These are phyloP conservation scores for Caenorhabditis sp. DNA, from an alignment of 2,888 invertebrate genomes.

Conservation along the genomic window DNA sequence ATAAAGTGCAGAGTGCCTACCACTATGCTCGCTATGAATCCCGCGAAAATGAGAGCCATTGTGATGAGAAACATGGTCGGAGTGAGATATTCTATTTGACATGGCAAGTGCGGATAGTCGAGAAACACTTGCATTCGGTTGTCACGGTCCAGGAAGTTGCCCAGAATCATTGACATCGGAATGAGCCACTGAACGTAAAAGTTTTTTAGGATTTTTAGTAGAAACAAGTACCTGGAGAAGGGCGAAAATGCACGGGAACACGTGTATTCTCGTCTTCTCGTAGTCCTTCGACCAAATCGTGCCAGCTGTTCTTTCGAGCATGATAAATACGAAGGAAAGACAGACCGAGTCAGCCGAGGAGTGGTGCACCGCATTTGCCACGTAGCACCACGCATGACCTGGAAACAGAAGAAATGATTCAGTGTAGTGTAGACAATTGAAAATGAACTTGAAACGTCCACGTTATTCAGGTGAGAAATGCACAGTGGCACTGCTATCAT, in stretches of 20 bases:
- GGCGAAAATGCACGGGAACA: slow-evolving; percentile 38
- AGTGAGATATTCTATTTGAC: slow-evolving; percentile 49
- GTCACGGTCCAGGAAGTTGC: slow-evolving; percentile 35
- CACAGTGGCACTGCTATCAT: slow-evolving; percentile 50
- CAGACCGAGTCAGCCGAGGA: slow-evolving; percentile 41
- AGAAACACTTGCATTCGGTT: slow-evolving; percentile 40
- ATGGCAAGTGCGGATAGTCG: slow-evolving; percentile 44
- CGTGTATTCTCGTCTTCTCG: slow-evolving; percentile 42
- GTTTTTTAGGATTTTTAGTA: background rate
- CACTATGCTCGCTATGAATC: slow-evolving; percentile 35
- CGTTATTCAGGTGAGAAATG: slow-evolving; percentile 32
- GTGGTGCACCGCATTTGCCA: slow-evolving; percentile 47
- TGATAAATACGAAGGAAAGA: slow-evolving; percentile 49
- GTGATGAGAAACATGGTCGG: slow-evolving; percentile 34
- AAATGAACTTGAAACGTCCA: slow-evolving; percentile 44
- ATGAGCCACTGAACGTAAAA: slow-evolving; percentile 38
- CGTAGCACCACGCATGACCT: slow-evolving; percentile 47
- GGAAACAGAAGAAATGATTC: background rate
- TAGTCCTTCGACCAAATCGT: slow-evolving; percentile 50
- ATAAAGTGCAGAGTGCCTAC: slow-evolving; percentile 2
- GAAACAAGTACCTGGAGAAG: slow-evolving; percentile 21
- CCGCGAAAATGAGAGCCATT: slow-evolving; percentile 26
- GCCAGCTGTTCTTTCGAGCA: slow-evolving; percentile 45
- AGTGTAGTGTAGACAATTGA: background rate
- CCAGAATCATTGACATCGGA: slow-evolving; percentile 38